Evolutionary conservation across 2,113 vertebrate genomes (phyloP), one percentile per base, ranked within the genome.

Genomic region (Taxidea taxus): DNA sequence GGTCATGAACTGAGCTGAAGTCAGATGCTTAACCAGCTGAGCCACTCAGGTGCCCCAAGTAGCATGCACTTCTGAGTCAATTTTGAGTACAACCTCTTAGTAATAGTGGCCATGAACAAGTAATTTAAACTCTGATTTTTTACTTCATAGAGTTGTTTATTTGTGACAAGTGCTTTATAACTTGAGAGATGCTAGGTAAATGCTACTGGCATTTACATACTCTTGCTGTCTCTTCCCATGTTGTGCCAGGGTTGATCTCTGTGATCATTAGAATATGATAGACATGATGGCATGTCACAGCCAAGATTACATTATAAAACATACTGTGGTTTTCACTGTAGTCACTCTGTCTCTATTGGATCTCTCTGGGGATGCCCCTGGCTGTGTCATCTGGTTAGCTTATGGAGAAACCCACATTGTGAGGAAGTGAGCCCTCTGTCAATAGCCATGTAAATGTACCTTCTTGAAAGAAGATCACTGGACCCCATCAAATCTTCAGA

Each of bases 391-490:
- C 16, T 23, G 25, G n/a, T 25, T 18, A 10, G 11, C 31, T 20
- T 31, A 4, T 68, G 8, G 27, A 83, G 68, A 85, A 86, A 20
- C 9, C 2, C 13, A 8, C 3, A 1, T 2, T 9, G 34, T 18
- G 1, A 14, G 31, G 9, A 83, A 68, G 0, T 42, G 29, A 90
- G 21, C 12, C 20, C 10, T 37, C 31, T 34, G 0, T 27, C 7
- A 1, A 6, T 0, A 37, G 31, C 11, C 27, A 1, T 56, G 4
- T 31, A 14, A 60, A 14, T n/a, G n/a, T 12, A 11, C 27, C 34
- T 37, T 31, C 2, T 37, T 12, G 6, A 49, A 92, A 75, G 37
- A 14, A 25, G 29, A 6, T 56, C 31, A 31, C 83, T 5, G 0
- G 18, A 37, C 37, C 4, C 18, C 56, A 7, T 64, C 37, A 58